Evolutionary conservation across 2,888 invertebrate species (phyloP).

Genomic region (Scaptomyza caliginosa): DNA sequence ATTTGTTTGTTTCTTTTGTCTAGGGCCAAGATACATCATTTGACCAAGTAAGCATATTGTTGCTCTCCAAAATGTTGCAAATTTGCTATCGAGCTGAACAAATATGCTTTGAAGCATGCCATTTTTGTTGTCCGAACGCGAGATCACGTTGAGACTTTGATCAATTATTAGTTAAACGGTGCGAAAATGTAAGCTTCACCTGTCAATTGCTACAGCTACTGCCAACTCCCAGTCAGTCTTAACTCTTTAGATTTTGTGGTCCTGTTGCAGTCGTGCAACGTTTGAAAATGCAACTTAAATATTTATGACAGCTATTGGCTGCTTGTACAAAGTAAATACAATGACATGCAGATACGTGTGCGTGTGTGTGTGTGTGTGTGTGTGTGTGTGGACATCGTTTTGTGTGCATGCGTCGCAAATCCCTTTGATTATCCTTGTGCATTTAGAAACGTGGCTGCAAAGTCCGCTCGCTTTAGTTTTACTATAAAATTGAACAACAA

Average conservation of each 20-base stretch:
- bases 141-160: not conserved
- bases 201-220: not conserved
- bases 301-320: conserved; percentile 58
- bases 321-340: conserved; percentile 34
- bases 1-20: not conserved
- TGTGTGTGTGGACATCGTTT: conserved; percentile 16
- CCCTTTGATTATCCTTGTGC: conserved; percentile 66
- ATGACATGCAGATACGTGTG: conserved; percentile 1
- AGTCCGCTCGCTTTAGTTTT: conserved; percentile 51
- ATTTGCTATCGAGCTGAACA: not conserved
- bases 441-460: conserved; percentile 53
- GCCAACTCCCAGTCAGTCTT: no score
- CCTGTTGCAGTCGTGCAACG: conserved; percentile 11
- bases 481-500: conserved; percentile 62
- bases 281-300: conserved; percentile 63
- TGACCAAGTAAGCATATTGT: not conserved
- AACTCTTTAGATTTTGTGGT: no score
- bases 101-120: not conserved
- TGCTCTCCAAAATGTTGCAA: not conserved
- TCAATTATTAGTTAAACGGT: not conserved
- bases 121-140: no score
- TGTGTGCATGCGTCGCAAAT: conserved; percentile 54
- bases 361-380: not conserved
- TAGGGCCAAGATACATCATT: not conserved
- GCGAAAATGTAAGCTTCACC: not conserved